Base-by-base conservation (phyloP, 2,113 vertebrate genomes). In the Indri indri region DNA sequence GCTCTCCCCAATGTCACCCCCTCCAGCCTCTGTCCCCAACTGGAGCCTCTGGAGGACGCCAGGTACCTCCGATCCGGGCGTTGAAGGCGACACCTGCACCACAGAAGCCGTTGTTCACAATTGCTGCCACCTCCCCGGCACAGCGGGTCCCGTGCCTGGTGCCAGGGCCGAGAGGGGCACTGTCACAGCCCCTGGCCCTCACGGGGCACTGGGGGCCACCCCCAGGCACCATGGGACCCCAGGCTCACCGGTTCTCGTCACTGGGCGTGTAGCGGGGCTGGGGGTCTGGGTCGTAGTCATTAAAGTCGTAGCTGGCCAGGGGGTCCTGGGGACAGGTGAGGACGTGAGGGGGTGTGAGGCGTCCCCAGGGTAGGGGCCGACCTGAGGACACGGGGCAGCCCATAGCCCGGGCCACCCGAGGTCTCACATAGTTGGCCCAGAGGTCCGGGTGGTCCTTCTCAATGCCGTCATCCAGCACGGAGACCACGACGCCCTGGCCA, bases 61-160 rank as follows among this genome's bases (percentile, higher is more conserved):
- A 47, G 66, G 61, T 98, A 98, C 99, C 99, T 98, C 99, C 99
- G 0, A 99, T 97, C 32, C 52, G 98, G 71, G 98, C 98, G 0
- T 98, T 98, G 97, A 98, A 99, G 0, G 99, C 99, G 0, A 99
- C 87, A 0, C 99, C 99, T 0, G 95, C 96, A 0, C 99, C 99
- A 0, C 99, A 99, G 96, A 99, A 23, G 0, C 17, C 8, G 0
- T 99, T 99, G 98, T 98, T 98, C 22, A 98, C 99, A 0, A 70
- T 74, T 0, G 99, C 99, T 0, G 99, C 99, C 91, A 97, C 99
- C 18, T 98, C 98, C 23, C 99, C 99, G 0, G 99, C 99, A 12
- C 99, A 99, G 57, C 98, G 98, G 8, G 99, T 99, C 63, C 99
- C 99, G 0, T 99, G 99, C 80, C 99, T 99, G 93, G 6, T 7